Percentiles rank a stretch among this genome's conserved stretches.
Conservation (phyloP, 2,888 invertebrate species). For the Protula sp. region DNA sequence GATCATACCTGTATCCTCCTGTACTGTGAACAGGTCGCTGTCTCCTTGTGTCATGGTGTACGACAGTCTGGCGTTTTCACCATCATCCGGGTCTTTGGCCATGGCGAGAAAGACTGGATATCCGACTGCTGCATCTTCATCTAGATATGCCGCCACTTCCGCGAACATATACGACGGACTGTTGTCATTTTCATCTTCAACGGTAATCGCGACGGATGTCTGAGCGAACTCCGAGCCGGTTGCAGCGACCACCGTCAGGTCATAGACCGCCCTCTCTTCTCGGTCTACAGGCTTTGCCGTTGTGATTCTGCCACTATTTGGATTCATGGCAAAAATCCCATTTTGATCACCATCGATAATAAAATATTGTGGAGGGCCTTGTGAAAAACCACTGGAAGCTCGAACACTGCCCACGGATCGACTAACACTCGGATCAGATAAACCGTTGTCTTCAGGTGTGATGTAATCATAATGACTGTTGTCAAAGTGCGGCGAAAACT, state of each 20-base stretch:
- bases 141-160: constrained; percentile 62
- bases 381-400: no score
- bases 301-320: constrained; percentile 70
- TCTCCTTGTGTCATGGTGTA: constrained; percentile 77
- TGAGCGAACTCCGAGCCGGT: constrained; percentile 71
- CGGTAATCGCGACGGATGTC: constrained; percentile 72
- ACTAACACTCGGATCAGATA: constrained; percentile 60
- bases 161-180: constrained; percentile 61
- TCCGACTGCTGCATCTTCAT: constrained; percentile 87
- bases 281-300: constrained; percentile 77
- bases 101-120: constrained; percentile 84
- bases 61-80: constrained; percentile 74
- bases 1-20: constrained; percentile 80
- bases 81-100: constrained; percentile 81
- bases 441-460: constrained; percentile 74
- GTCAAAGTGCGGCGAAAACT: no score
- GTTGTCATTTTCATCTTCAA: constrained; percentile 87
- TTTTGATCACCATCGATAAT: constrained; percentile 76
- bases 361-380: constrained; percentile 25
- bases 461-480: no score
- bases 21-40: constrained; percentile 72
- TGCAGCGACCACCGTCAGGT: constrained; percentile 73
- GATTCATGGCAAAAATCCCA: constrained; percentile 74
- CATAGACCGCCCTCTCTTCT: constrained; percentile 72
- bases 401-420: constrained; percentile 72